These are phyloP conservation scores for Dugesia japonica DNA, from an alignment of 2,888 invertebrate genomes.

Conservation along the genomic window DNA sequence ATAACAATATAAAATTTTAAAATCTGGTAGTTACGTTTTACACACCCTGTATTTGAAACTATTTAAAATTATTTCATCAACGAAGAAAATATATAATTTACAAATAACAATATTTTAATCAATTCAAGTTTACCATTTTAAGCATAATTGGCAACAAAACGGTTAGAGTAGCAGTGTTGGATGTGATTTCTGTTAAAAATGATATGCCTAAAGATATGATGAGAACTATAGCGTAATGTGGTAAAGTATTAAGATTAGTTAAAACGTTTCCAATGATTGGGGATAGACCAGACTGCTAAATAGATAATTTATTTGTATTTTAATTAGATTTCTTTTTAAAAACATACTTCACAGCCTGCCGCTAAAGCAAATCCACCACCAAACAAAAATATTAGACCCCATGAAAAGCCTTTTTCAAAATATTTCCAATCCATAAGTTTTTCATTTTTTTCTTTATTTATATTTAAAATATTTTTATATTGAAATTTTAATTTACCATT, in stretches of 20 bases:
- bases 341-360: conserved; percentile 58
- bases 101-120: too few species aligned
- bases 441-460: background rate
- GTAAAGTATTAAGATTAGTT: background rate
- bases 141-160: conserved; percentile 28
- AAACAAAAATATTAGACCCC: conserved; percentile 70
- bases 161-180: conserved; percentile 25
- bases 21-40: too few species aligned
- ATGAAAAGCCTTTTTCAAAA: conserved; percentile 68
- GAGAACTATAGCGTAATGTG: background rate
- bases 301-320: too few species aligned
- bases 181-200: conserved; percentile 26
- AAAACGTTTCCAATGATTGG: conserved; percentile 20
- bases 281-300: conserved; percentile 27
- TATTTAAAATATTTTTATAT: too few species aligned
- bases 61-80: too few species aligned
- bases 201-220: background rate
- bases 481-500: too few species aligned
- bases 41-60: too few species aligned
- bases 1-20: too few species aligned
- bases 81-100: too few species aligned
- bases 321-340: too few species aligned
- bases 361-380: conserved; percentile 74
- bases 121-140: conserved; percentile 20
- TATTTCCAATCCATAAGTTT: conserved; percentile 56